phyloP scores from a whole-genome alignment of 2,888 invertebrate species.

The Formica aserva region DNA sequence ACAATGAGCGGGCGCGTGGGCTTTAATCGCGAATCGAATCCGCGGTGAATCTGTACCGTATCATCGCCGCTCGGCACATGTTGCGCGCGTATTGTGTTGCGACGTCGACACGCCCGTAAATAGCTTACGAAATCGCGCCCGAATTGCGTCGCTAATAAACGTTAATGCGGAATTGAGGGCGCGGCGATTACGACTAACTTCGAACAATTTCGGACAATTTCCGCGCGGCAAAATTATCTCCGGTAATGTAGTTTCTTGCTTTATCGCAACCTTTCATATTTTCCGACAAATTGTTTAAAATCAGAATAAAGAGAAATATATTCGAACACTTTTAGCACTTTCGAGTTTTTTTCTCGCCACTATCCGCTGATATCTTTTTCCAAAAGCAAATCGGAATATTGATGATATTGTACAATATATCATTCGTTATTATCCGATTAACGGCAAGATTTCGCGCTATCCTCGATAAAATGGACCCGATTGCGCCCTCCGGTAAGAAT shows the following conservation, averaged over 20 bases:
- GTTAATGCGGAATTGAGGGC: conserved; percentile 26
- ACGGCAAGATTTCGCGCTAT: conserved; percentile 25
- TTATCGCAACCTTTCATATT: not conserved
- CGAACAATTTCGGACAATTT: conserved; percentile 32
- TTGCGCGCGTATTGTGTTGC: conserved; percentile 16
- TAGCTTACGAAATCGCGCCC: conserved; percentile 38
- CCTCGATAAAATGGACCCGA: conserved; percentile 21
- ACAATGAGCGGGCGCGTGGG: conserved; percentile 46
- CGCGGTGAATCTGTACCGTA: conserved; percentile 41
- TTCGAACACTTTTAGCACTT: not conserved
- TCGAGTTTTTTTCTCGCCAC: not conserved
- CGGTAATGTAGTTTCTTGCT: not conserved
- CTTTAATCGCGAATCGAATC: conserved; percentile 61
- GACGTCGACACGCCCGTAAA: conserved; percentile 39
- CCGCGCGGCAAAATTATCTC: not conserved
- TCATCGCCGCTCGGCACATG: conserved; percentile 24
- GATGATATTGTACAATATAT: not conserved
- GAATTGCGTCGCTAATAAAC: conserved; percentile 47
- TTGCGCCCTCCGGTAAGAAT: not conserved
- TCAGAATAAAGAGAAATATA: not conserved
- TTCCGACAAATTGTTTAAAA: not conserved
- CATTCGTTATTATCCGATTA: conserved; percentile 17
- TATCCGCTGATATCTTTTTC: not conserved
- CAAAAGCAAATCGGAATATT: conserved; percentile 11
- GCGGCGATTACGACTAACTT: conserved; percentile 14